phyloP scores from a whole-genome alignment of 2,888 invertebrate genomes.

The Ectemnius lituratus region DNA sequence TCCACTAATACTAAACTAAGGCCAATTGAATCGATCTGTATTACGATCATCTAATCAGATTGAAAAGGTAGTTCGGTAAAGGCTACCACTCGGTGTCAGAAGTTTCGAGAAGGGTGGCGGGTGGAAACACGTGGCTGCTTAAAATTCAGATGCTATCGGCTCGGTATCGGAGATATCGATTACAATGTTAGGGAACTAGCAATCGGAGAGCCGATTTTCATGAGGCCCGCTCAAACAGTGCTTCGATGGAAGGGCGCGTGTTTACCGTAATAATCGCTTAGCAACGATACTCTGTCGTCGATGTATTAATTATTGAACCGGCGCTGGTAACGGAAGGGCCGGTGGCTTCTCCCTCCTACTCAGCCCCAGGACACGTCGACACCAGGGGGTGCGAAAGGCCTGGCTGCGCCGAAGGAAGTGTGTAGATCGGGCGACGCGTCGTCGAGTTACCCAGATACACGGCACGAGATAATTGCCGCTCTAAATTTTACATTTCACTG shows the following conservation, averaged over 20 bases:
- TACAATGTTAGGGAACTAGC: neutral
- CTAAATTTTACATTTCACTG: slow-evolving; percentile 68
- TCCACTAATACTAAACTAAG: too few species aligned
- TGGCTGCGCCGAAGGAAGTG: slow-evolving; percentile 27
- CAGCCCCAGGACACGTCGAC: neutral
- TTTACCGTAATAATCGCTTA: slow-evolving; percentile 71
- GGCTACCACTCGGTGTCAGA: too few species aligned
- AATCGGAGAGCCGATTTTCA: slow-evolving; percentile 4
- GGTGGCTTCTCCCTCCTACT: neutral
- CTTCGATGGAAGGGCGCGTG: slow-evolving; percentile 33
- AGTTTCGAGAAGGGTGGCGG: neutral
- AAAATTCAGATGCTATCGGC: slow-evolving; percentile 5
- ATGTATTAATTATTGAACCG: slow-evolving; percentile 73
- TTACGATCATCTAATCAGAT: neutral
- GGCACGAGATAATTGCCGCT: slow-evolving; percentile 66
- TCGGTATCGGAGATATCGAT: slow-evolving; percentile 12
- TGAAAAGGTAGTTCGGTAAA: neutral
- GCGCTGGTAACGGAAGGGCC: slow-evolving; percentile 48
- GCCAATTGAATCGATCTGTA: neutral
- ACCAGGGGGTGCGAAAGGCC: slow-evolving; percentile 16
- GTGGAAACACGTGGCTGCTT: neutral
- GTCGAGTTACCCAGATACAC: slow-evolving; percentile 64
- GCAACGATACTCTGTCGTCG: slow-evolving; percentile 68
- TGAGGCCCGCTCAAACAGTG: slow-evolving; percentile 13
- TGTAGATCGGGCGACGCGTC: slow-evolving; percentile 41